Evolutionary conservation across 2,888 invertebrate species (phyloP).

Genomic region (Phasia obesa): DNA sequence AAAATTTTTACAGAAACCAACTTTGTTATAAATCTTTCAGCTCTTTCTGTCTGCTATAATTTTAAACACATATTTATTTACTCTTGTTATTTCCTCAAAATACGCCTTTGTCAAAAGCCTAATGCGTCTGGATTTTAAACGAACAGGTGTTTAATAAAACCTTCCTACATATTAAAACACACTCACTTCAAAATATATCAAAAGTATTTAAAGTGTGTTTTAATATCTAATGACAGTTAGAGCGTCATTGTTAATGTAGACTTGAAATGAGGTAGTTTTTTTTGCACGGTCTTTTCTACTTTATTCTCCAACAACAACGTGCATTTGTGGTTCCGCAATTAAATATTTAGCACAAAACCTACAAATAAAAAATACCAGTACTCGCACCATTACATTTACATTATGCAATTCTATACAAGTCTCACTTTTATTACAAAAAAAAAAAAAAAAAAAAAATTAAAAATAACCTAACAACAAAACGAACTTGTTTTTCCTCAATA

Average conservation of each 20-base stretch:
- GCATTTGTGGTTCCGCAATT: slow-evolving; percentile 66
- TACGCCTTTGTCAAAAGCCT: not conserved
- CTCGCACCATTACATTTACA: slow-evolving; percentile 27
- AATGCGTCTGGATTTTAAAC: no score
- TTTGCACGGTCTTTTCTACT: not conserved
- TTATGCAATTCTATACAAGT: slow-evolving; percentile 63
- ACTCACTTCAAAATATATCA: not conserved
- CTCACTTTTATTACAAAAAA: slow-evolving; percentile 30
- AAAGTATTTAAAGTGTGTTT: slow-evolving; percentile 13
- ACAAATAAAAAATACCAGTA: slow-evolving; percentile 49
- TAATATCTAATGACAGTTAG: slow-evolving; percentile 37
- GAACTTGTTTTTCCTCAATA: slow-evolving; percentile 66
- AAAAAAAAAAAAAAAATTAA: not conserved
- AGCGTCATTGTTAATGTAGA: slow-evolving; percentile 4
- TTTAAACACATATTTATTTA: no score
- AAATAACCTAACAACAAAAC: slow-evolving; percentile 1
- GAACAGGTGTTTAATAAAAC: not conserved
- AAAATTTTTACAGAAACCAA: no score
- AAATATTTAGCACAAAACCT: slow-evolving; percentile 64
- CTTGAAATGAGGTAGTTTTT: slow-evolving; percentile 10
- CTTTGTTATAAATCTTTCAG: no score
- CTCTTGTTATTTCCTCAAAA: no score
- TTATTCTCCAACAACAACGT: slow-evolving; percentile 6
- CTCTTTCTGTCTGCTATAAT: no score
- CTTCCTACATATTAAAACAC: not conserved